Evolutionary conservation across 1,140 invertebrate species (phyloP), one percentile per base, ranked within the genome.

Genomic region (Pantala flavescens): DNA sequence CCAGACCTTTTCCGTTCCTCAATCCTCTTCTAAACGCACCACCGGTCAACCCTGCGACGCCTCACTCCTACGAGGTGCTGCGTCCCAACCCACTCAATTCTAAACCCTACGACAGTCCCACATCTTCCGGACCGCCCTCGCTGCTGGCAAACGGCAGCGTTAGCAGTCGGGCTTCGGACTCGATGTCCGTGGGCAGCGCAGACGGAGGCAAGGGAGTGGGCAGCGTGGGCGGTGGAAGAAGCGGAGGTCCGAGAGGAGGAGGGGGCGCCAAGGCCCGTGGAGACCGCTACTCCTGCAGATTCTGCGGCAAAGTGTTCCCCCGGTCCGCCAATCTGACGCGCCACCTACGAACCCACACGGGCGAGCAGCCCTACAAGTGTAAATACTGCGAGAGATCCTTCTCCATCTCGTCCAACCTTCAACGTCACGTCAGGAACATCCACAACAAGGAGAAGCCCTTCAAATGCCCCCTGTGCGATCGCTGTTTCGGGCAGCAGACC

Each of bases 381-480:
- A 94, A 97, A 81, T 98, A 97, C 84, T 99, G 98, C 85, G 97
- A 99, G 82, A 87, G 98, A 75, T 98, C 95, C 43, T 99, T 99
- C 85, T 97, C 95, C 80, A 99, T 99, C 83, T 97, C 96, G 0
- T 98, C 96, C 71, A 99, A 99, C 81, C 86, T 99, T 36, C 98
- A 99, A 83, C 89, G 98, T 73, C 98, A 99, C 84, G 97, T 99
- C 23, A 87, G 98, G 43, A 99, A 99, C 82, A 99, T 99, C 77
- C 98, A 99, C 84, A 98, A 99, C 84, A 98, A 98, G 82, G 94
- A 96, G 82, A 92, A 93, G 76, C 93, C 94, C 21, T 96, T 94
- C 83, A 91, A 92, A 79, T 94, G 92, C 82, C 91, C 91, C 75
- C 86, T 93, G 42, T 93, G 92, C 80, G 92, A 95, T 81, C 86